Evolutionary conservation across 2,888 invertebrate genomes (phyloP).

Genomic region (Agriotes lineatus): DNA sequence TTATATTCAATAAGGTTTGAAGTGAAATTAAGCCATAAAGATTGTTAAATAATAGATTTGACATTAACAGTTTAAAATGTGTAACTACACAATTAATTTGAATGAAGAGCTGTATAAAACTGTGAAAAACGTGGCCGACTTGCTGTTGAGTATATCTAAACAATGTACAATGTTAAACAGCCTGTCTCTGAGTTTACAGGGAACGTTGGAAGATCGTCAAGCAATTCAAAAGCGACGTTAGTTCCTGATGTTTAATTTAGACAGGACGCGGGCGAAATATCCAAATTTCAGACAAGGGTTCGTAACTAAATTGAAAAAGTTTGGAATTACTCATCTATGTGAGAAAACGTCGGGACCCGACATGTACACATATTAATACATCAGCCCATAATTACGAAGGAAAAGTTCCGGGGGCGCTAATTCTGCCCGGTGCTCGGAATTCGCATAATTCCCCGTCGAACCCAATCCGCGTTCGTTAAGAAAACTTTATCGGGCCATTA

Average conservation of each 20-base stretch:
- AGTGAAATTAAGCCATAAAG: no score
- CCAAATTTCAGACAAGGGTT: slow-evolving; percentile 36
- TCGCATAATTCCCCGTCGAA: not conserved
- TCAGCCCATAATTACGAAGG: not conserved
- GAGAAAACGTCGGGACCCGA: slow-evolving; percentile 22
- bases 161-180: no score
- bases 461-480: not conserved
- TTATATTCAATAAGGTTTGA: no score
- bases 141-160: no score
- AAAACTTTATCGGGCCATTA: not conserved
- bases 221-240: slow-evolving; percentile 17
- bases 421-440: not conserved
- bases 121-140: no score
- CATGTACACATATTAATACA: not conserved
- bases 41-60: no score
- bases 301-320: slow-evolving; percentile 38
- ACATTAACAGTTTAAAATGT: no score
- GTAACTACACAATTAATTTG: no score
- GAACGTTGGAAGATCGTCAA: not conserved
- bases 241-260: slow-evolving; percentile 34
- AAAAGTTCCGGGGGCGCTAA: not conserved
- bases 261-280: slow-evolving; percentile 25
- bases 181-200: no score
- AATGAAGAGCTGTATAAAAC: no score
- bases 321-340: slow-evolving; percentile 34